Evolutionary conservation across 1,140 invertebrate species (phyloP).

Genomic region (Geopemphigus sp.): DNA sequence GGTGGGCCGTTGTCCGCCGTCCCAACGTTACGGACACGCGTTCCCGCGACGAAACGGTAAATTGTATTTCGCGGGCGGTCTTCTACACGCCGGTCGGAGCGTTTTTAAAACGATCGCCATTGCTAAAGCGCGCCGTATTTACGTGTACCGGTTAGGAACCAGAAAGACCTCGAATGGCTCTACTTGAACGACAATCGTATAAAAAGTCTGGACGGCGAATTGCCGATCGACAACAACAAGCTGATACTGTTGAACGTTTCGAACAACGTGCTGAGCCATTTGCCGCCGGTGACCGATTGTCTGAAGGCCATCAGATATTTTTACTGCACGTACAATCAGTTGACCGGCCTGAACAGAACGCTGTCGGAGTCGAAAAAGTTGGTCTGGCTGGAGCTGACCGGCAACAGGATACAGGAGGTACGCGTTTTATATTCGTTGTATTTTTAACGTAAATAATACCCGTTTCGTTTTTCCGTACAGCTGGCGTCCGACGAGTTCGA

Average conservation of each 20-base stretch:
- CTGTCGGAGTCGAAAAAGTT: conserved; percentile 67
- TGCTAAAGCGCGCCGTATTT: too few species aligned
- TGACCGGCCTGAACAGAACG: conserved; percentile 67
- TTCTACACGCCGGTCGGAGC: too few species aligned
- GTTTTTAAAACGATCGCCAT: background rate
- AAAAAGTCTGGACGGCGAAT: conserved; percentile 68
- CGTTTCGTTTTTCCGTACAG: conserved; percentile 57
- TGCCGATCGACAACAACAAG: conserved; percentile 66
- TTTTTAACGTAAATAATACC: too few species aligned
- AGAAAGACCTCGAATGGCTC: conserved; percentile 71
- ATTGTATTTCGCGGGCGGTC: background rate
- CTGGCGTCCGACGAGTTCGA: conserved; percentile 72
- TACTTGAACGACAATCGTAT: conserved; percentile 74
- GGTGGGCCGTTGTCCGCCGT: background rate
- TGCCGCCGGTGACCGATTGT: conserved; percentile 68
- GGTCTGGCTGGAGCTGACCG: conserved; percentile 65
- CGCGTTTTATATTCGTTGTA: conserved; percentile 53
- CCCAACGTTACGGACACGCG: background rate
- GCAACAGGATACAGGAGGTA: conserved; percentile 72
- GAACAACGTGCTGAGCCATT: conserved; percentile 66
- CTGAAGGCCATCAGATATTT: conserved; percentile 66
- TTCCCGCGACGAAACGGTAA: background rate
- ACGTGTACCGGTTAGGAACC: conserved; percentile 57
- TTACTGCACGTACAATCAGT: conserved; percentile 69
- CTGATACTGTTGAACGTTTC: conserved; percentile 69